A percentile compares a stretch with the other conserved stretches of the same genome.
These are phyloP conservation scores for Cosmia trapezina DNA, from an alignment of 2,888 invertebrate genomes.

Conservation along the genomic window DNA sequence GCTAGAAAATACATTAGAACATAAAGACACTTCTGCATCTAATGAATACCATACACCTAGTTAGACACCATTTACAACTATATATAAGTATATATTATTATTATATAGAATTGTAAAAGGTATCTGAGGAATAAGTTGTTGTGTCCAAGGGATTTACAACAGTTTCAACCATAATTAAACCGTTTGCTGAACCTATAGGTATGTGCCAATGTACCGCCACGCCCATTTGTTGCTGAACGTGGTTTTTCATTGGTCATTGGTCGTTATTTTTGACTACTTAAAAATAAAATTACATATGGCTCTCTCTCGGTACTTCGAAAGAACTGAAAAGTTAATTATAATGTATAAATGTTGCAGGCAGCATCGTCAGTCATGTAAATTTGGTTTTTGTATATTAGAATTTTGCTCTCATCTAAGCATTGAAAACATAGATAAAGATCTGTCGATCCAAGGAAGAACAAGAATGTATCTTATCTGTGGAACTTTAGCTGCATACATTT, in stretches of 20 bases:
- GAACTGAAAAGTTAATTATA: too few species aligned
- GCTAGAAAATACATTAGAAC: neutral
- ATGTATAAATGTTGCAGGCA: too few species aligned
- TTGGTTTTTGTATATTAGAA: neutral
- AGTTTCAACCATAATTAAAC: neutral
- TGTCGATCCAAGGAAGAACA: slow-evolving; percentile 16
- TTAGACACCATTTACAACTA: neutral
- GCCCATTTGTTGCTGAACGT: neutral
- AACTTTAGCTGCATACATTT: neutral
- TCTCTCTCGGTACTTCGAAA: neutral
- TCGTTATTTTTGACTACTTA: neutral
- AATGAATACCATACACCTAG: neutral
- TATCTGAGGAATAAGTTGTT: neutral
- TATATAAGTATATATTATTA: neutral
- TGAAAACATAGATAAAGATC: slow-evolving; percentile 1
- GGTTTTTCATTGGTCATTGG: neutral
- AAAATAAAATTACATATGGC: neutral
- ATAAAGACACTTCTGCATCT: neutral
- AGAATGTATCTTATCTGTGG: slow-evolving; percentile 13
- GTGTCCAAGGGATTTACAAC: neutral
- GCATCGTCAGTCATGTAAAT: slow-evolving; percentile 1
- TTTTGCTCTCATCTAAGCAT: neutral
- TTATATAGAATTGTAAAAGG: neutral
- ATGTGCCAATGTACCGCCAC: neutral
- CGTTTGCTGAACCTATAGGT: neutral